Conservation (phyloP, 2,113 vertebrate genomes). For the Sapajus apella region DNA sequence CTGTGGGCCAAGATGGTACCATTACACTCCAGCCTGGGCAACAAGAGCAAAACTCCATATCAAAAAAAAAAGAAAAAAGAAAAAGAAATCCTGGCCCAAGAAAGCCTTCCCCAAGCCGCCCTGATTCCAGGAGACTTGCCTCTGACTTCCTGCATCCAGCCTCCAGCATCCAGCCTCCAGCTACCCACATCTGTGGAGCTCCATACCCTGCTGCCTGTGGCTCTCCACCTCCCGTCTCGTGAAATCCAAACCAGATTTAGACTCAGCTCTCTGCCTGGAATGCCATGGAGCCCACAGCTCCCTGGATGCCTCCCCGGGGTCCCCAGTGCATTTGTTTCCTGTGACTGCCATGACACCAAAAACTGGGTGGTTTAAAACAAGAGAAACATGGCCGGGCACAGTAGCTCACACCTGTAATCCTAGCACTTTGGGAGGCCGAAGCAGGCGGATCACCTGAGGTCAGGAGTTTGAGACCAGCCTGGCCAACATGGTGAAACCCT, state of each 20-base stretch:
- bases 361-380: neutral
- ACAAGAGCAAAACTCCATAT: too few species aligned
- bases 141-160: neutral
- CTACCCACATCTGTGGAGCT: neutral
- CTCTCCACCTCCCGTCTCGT: neutral
- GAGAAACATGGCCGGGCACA: neutral
- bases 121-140: neutral
- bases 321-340: neutral
- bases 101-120: neutral
- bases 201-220: rapidly evolving
- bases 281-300: neutral
- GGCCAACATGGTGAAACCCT: too few species aligned
- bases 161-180: neutral
- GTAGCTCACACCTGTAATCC: too few species aligned
- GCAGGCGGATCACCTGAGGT: too few species aligned
- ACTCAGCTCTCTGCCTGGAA: neutral
- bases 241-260: neutral
- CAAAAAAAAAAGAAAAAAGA: too few species aligned
- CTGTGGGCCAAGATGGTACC: too few species aligned
- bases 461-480: too few species aligned
- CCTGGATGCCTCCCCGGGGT: neutral
- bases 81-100: neutral
- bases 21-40: too few species aligned
- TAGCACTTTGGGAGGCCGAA: too few species aligned
- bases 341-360: neutral